Base-by-base conservation (phyloP, 2,797 vertebrate genomes). In the Coilia nasus region DNA sequence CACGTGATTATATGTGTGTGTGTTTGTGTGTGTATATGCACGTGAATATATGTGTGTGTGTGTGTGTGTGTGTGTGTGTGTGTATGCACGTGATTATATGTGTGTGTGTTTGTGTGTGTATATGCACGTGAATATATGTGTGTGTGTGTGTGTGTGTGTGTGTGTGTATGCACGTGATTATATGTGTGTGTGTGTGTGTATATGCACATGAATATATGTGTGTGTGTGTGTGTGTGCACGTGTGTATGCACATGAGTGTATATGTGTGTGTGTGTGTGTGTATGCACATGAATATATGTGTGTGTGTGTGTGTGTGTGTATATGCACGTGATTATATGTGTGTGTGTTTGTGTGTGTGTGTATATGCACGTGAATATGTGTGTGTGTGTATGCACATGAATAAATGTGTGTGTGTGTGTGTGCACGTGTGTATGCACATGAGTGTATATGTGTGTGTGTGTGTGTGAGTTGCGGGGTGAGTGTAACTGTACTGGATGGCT, bases 141-240 rank as follows among this genome's bases (percentile, higher is more conserved):
- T 21, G 84, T 86, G 88, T 86, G 91, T 89, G 87, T 82, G 87
- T 87, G 90, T 57, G 86, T 59, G 56, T 56, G 54, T 56, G 54
- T 57, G 81, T 75, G 15, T n/a, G 9, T 56, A 14, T 56, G 54
- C 1, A 1, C 1, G 25, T 19, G 75, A n/a, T n/a, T n/a, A n/a
- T n/a, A n/a, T 85, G 87, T 88, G 25, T 21, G 84, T 86, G 88
- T 86, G 91, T 89, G 87, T 82, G 87, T 87, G 90, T 57, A n/a
- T n/a, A n/a, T n/a, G n/a, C n/a, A n/a, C n/a, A n/a, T n/a, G n/a
- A n/a, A n/a, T n/a, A n/a, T n/a, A n/a, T n/a, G 87, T 88, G 25
- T 21, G 84, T 86, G 88, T 86, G 91, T 89, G 87, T 82, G 87
- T 87, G 90, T 57, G 86, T 59, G 56, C 17, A 12, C 12, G 47